Evolutionary conservation across 2,888 invertebrate species (phyloP), one percentile per base, ranked within the genome.

Genomic region (Nymphalis polychloros): DNA sequence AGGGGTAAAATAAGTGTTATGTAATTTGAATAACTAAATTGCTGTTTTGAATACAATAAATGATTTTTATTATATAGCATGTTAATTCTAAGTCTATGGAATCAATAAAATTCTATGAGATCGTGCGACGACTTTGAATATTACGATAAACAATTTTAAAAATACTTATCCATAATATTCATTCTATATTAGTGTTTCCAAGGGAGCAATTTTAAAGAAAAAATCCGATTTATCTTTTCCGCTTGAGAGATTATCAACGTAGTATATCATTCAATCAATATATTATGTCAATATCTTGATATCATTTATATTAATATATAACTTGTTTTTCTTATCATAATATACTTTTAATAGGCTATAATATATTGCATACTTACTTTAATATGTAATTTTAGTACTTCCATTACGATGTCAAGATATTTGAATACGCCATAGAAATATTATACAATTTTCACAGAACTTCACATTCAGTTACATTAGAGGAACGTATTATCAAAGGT

Each of bases 1-100:
- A 64, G 67, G 72, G 61, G 69, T 72, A 64, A 61, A 71, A 65
- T 68, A 72, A 72, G 70, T 69, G 73, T 67, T 64, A 63, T 64
- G 50, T 48, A 65, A 72, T 68, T 74, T 72, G 57, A 69, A 68
- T 70, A 68, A 63, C 47, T 49, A 67, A 61, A 71, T 59, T 47
- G 19, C 59, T 61, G 20, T 49, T 60, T 67, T 70, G 63, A 8
- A 23, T 64, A 64, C 16, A 31, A 31, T 50, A 55, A 8, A 13
- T n/a, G 41, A 13, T 57, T 19, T 19, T 41, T 19, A 57, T 41
- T n/a, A n/a, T 17, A 27, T 27, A 27, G 2, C 27, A 27, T 27
- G 27, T 2, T 27, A 27, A 27, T 27, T 27, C 27, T 27, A 27
- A 27, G 3, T 27, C 27, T 27, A 27, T 4, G 49, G 7, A 49